Conservation (phyloP, 2,888 invertebrate genomes). For the Coecobrya sp. region DNA sequence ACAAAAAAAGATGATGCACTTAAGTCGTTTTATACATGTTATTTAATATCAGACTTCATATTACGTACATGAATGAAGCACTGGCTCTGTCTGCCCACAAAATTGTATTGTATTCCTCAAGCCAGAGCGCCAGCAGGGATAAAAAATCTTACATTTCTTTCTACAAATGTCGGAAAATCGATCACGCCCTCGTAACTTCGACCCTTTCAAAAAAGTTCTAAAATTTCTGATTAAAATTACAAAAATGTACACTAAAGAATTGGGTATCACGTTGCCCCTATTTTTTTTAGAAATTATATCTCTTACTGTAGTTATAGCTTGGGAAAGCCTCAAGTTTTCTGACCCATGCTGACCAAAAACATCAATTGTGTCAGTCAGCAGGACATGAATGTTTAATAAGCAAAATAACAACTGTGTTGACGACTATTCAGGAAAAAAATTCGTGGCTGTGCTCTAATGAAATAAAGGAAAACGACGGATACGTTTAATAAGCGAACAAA, state of each 20-base stretch:
- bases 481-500: constrained; percentile 43
- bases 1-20: background rate
- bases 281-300: too few species aligned
- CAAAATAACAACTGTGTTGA: constrained; percentile 33
- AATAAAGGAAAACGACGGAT: constrained; percentile 33
- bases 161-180: too few species aligned
- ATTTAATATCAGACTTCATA: constrained; percentile 4
- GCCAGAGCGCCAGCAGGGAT: too few species aligned
- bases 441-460: background rate
- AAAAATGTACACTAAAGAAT: too few species aligned
- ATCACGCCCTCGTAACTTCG: too few species aligned
- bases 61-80: constrained; percentile 18
- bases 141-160: too few species aligned
- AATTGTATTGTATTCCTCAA: constrained; percentile 32
- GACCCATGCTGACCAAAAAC: background rate
- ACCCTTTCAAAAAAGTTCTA: too few species aligned
- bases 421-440: constrained; percentile 3
- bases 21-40: background rate
- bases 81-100: background rate
- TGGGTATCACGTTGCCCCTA: too few species aligned
- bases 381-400: constrained; percentile 39
- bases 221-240: too few species aligned
- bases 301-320: too few species aligned
- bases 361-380: constrained; percentile 30
- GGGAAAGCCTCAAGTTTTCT: background rate